Evolutionary conservation across 2,113 vertebrate genomes (phyloP), one percentile per base, ranked within the genome.

Genomic region (Mesembrinibis cayennensis): DNA sequence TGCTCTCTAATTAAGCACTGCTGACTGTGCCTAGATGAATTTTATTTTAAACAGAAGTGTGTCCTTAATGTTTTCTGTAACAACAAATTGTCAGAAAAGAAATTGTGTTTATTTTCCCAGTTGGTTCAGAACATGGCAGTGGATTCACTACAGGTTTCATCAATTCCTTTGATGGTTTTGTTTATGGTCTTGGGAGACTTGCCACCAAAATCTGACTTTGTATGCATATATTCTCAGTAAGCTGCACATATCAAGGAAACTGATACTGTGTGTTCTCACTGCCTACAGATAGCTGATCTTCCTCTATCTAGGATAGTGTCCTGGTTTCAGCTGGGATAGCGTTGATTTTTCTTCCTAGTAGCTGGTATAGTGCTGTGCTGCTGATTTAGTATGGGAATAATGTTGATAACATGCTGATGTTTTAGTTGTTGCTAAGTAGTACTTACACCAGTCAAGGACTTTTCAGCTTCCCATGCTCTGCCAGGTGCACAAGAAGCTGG

Each of bases 1-100:
- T 97, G 62, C 29, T 96, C 72, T 96, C 92, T 97, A 96, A 98
- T 97, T 98, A 98, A 97, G 90, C 53, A 69, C 91, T 81, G 83
- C 67, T 97, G 87, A 89, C 65, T 91, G 19, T 96, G 82, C 56
- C 90, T 94, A 96, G 95, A 95, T 88, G 52, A 95, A 87, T 95
- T 97, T 96, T 95, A 72, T 88, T 97, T 96, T 82, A 85, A 90
- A 95, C 34, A 90, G 78, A 95, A 91, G 36, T 55, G 11, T 95
- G 29, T 94, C 90, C 69, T 90, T 97, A 93, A 97, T 87, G n/a
- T 89, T 96, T 96, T 83, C 76, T 49, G 59, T 61, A 71, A 89
- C 42, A 90, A 95, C 52, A 92, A 91, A 91, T 92, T 94, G 36
- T 96, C 87, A 96, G 82, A 87, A 45, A 56, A 47, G 7, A 65